Base-by-base conservation (phyloP, 2,888 invertebrate genomes). In the Germaria angustata region DNA sequence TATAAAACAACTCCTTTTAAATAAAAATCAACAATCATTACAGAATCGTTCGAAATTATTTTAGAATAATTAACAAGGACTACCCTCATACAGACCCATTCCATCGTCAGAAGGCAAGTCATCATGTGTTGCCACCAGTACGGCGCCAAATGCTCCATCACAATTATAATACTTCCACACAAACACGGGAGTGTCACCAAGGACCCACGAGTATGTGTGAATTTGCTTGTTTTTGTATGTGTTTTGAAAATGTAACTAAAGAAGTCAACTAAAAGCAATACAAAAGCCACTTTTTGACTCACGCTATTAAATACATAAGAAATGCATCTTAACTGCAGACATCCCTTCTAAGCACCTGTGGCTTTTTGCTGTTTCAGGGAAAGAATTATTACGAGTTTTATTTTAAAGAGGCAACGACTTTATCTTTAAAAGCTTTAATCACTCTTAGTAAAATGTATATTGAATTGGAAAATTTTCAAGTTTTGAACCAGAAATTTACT, bases 231-330 rank as follows among this genome's bases (percentile, higher is more conserved):
- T 44, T 41, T 15, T 34, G 11, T 46, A 1, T 49, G 1, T 7
- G 39, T 41, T 63, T 28, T 46, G 41, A n/a, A 76, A 51, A 41
- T 61, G 75, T 68, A 49, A 76, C 55, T 36, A 46, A 65, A 55
- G 73, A 46, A 55, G 61, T 28, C 28, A 66, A 66, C 8, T 2
- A 15, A 39, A 41, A 51, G 65, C 63, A 72, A 72, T 51, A 49
- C 57, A 71, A 71, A 72, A 57, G 55, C 66, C 41, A 51, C 49
- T 72, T 57, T 59, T 72, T 66, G 41, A 57, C 44, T 75, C 84
- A 66, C 22, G 79, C 84, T 81, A 81, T 71, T 81, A 57, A 71
- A 59, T 53, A 84, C 84, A 81, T 68, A 68, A 73, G 65, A 84
- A 80, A 72, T 78, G 66, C 79, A 84, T 84, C 81, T 76, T 75